Base-by-base conservation (phyloP, 2,113 vertebrate species). In the Crocuta crocuta region DNA sequence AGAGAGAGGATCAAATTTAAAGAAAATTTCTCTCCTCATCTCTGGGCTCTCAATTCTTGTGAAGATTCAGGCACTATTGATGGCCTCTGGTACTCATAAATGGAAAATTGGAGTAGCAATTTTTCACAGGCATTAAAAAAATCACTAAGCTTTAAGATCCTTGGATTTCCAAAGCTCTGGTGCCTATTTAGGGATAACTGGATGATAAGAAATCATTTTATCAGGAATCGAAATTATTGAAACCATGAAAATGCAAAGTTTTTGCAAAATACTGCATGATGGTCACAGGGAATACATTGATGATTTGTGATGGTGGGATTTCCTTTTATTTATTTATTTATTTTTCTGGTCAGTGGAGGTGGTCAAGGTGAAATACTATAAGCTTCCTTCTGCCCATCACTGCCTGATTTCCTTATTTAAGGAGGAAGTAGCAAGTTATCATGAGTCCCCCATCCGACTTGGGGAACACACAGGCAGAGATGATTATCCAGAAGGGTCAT, bases 71-170 rank as follows among this genome's bases (percentile, higher is more conserved):
- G 16, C 11, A 61, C 66, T 86, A 7, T 92, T 43, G 35, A 48
- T 80, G 50, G 68, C 15, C 26, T 1, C 2, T 39, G 11, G n/a
- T 55, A 63, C 11, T 86, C n/a, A 4, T 43, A 24, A 89, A 55
- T 90, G 24, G 73, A 23, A 85, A 96, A 95, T 70, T 70, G n/a
- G 17, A 48, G 21, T 13, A 43, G 35, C 71, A 65, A 9, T 39
- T 95, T 96, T 96, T 94, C 35, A 94, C 15, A 82, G 26, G 4
- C 31, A 10, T 89, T 91, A 80, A 96, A 35, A 89, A 94, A 89
- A 31, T 86, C 16, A 21, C n/a, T 63, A 66, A 31, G 53, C 33
- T 80, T 97, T 74, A 86, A 90, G 58, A 78, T 21, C 10, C 94
- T 63, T 96, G 58, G 3, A 5, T 79, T 15, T 43, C 66, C 79